Evolutionary conservation across 2,888 invertebrate genomes (phyloP).

Genomic region (Argyra leucocephala): DNA sequence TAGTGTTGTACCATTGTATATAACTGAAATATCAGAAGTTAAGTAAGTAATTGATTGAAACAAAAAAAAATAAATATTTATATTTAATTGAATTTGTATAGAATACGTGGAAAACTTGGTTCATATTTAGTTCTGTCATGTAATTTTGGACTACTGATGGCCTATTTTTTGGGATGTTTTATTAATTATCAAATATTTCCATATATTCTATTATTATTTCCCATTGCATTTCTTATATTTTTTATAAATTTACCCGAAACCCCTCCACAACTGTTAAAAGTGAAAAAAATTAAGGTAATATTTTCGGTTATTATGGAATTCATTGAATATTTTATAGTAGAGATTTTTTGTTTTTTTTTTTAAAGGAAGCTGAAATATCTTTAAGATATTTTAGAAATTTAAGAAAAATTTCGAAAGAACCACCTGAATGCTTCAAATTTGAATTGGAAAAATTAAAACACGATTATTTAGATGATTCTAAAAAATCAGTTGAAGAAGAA

Average conservation of each 20-base stretch:
- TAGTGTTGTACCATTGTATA: slow-evolving; percentile 34
- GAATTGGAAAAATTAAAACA: slow-evolving; percentile 35
- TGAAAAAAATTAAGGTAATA: slow-evolving; percentile 28
- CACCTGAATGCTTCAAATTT: slow-evolving; percentile 30
- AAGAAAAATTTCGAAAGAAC: slow-evolving; percentile 24
- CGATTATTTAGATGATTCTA: slow-evolving; percentile 23
- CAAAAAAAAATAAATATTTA: neutral
- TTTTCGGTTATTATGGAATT: too few species aligned
- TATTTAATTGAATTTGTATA: slow-evolving; percentile 18
- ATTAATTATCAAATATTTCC: slow-evolving; percentile 31
- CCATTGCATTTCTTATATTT: slow-evolving; percentile 31
- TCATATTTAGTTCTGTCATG: slow-evolving; percentile 35
- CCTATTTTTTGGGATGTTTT: slow-evolving; percentile 35
- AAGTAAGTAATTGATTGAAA: slow-evolving; percentile 25
- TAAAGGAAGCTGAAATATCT: slow-evolving; percentile 35
- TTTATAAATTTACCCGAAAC: slow-evolving; percentile 39
- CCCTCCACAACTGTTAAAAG: slow-evolving; percentile 33
- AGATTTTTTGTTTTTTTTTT: neutral
- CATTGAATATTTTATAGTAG: too few species aligned
- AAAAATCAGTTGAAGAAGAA: slow-evolving; percentile 17
- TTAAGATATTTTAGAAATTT: slow-evolving; percentile 37
- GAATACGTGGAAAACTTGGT: slow-evolving; percentile 38
- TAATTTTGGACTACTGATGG: slow-evolving; percentile 35
- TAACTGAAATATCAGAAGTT: slow-evolving; percentile 36
- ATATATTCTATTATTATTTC: slow-evolving; percentile 28